Base-by-base conservation (phyloP, 2,888 invertebrate species). In the Cerastis rubricosa region DNA sequence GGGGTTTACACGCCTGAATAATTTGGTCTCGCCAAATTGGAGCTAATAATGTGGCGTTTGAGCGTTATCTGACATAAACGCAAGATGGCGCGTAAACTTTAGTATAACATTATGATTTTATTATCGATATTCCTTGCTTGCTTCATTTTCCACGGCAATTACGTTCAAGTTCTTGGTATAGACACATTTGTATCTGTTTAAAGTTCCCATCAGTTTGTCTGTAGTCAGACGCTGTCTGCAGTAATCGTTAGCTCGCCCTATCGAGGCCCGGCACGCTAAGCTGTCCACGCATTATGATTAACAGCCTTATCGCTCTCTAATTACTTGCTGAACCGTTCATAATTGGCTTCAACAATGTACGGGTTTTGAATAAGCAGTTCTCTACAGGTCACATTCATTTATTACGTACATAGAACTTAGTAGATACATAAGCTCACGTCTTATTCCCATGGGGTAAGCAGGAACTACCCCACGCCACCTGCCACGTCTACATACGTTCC, bases 201-300 rank as follows among this genome's bases (percentile, higher is more conserved):
- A 83, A 83, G 63, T 82, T 82, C 80, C 82, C 78, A 71, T 86
- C 84, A 81, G 59, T 71, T 49, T 76, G 74, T 65, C 76, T 7
- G 49, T 35, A 82, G 69, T n/a, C n/a, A 25, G 43, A 43, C 43
- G 64, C 9, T 2, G 45, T 51, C 76, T 22, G 54, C 40, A 80
- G 76, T 85, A 88, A 85, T 87, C 70, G 86, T 76, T 71, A 66
- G 76, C 71, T 71, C 71, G 71, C 67, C 69, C 74, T 82, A 80
- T 86, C 83, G 76, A 78, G 64, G 78, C 78, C 77, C 77, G 84
- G 75, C 87, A 85, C 87, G 85, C 85, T 92, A 92, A 93, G 89
- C 90, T 91, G 81, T 89, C 87, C 74, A 84, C 90, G 91, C 92
- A 90, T 94, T 94, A 93, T 92, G 92, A 93, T 94, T 92, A 92